Percentiles rank a stretch among this genome's conserved stretches.
phyloP scores from a whole-genome alignment of 1,140 invertebrate genomes.

The Oncopodura yosiiana region DNA sequence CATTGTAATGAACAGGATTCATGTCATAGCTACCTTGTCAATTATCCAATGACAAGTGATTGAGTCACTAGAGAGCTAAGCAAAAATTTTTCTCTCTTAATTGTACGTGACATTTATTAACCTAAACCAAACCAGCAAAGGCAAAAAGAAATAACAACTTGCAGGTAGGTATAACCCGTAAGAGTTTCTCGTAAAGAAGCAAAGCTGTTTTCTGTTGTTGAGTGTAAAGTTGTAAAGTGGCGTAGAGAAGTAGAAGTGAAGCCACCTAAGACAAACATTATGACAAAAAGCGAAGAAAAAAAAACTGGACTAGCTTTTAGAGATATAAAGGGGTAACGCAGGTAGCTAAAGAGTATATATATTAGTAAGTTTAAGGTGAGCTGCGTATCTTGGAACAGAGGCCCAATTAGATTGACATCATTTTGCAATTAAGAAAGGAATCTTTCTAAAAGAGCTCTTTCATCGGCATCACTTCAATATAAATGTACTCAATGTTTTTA shows the following conservation, averaged over 20 bases:
- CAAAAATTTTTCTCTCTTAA: too few species aligned
- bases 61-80: too few species aligned
- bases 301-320: conserved; percentile 9
- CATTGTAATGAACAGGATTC: too few species aligned
- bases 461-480: conserved; percentile 15
- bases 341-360: conserved; percentile 8
- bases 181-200: background rate
- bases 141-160: too few species aligned
- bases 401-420: conserved; percentile 32
- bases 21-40: too few species aligned
- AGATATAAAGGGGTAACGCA: conserved; percentile 15
- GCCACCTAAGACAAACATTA: too few species aligned
- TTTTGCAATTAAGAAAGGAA: conserved; percentile 33
- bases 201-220: background rate
- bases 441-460: conserved; percentile 9
- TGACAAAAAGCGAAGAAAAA: too few species aligned
- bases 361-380: conserved; percentile 16
- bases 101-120: too few species aligned
- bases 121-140: too few species aligned
- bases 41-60: too few species aligned
- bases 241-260: too few species aligned
- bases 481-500: too few species aligned
- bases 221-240: background rate
- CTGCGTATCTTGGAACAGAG: conserved; percentile 11
- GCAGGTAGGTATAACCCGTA: background rate